Evolutionary conservation across 2,113 vertebrate species (phyloP), one percentile per base, ranked within the genome.

Genomic region (Zonotrichia leucophrys): DNA sequence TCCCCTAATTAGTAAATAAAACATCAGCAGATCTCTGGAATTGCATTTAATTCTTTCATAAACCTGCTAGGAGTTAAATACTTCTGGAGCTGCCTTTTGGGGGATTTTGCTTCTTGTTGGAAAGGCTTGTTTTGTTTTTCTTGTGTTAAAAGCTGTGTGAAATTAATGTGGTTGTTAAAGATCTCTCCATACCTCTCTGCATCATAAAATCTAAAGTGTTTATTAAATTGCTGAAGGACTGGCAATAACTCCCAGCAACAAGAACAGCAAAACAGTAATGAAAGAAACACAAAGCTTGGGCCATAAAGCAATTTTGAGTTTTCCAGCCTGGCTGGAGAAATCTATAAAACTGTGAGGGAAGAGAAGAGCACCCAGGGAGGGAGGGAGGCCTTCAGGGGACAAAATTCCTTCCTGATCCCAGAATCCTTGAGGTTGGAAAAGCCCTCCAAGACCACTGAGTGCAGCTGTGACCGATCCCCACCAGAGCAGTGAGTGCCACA

Each of bases 121-220:
- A 84, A 73, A 90, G 25, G 63, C 15, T 90, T 78, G 64, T 80
- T 95, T 88, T 82, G 47, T 47, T 95, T 72, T 76, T 50, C 78
- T 59, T 49, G 72, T 55, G 64, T 56, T 88, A 42, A 94, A 95
- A 94, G 90, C 92, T 52, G 5, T 7, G 79, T 78, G 81, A 79
- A 88, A 81, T 85, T n/a, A 81, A 52, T 67, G 94, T 39, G 4
- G 4, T 63, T 28, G 93, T 77, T 67, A 68, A 94, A 94, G 72
- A 59, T 80, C 52, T 90, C 79, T 92, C 75, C 78, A 25, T 89
- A 85, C 76, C 44, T 49, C 78, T 33, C 41, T 83, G 37, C 76
- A 95, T 83, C 73, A 83, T 88, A 88, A 97, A 88, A 66, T 67
- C 76, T 13, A 27, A 81, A 94, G 88, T 93, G 90, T 95, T 93